Percentiles rank a stretch among this genome's conserved stretches.
phyloP scores from a whole-genome alignment of 2,888 invertebrate species.

The Dinocampus coccinellae region DNA sequence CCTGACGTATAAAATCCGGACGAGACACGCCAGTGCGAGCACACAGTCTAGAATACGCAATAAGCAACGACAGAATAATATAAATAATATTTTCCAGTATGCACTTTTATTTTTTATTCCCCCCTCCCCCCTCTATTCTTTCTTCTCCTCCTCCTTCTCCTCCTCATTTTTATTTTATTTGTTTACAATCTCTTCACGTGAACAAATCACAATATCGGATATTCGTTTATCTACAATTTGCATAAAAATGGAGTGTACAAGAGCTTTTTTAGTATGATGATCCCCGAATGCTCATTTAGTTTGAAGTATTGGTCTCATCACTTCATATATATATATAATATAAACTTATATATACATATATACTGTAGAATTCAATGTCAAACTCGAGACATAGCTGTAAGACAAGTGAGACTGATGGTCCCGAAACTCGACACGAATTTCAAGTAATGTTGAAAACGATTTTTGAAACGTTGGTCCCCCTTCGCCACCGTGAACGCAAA shows the following conservation, averaged over 20 bases:
- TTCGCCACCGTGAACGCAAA: not conserved
- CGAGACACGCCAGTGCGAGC: conserved; percentile 41
- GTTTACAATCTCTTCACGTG: not conserved
- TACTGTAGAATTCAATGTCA: conserved; percentile 21
- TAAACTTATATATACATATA: conserved; percentile 5
- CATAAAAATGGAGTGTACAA: not conserved
- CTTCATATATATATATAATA: not conserved
- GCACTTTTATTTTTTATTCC: conserved; percentile 5
- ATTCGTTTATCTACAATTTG: not conserved
- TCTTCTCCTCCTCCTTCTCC: not conserved
- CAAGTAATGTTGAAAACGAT: conserved; percentile 59
- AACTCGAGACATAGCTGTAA: conserved; percentile 17
- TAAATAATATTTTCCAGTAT: conserved; percentile 17
- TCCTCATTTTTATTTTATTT: not conserved
- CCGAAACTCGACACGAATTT: conserved; percentile 61
- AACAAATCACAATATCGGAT: not conserved
- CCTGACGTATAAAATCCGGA: conserved; percentile 63
- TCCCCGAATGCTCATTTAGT: conserved; percentile 9
- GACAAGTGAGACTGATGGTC: conserved; percentile 56
- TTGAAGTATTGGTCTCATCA: not conserved
- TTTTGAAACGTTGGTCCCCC: conserved; percentile 55
- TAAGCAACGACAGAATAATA: conserved; percentile 41
- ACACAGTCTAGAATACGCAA: conserved; percentile 67
- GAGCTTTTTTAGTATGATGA: not conserved
- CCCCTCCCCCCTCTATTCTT: not conserved